These are phyloP conservation scores for Mungos mungo DNA, from an alignment of 2,113 vertebrate genomes.

Conservation along the genomic window DNA sequence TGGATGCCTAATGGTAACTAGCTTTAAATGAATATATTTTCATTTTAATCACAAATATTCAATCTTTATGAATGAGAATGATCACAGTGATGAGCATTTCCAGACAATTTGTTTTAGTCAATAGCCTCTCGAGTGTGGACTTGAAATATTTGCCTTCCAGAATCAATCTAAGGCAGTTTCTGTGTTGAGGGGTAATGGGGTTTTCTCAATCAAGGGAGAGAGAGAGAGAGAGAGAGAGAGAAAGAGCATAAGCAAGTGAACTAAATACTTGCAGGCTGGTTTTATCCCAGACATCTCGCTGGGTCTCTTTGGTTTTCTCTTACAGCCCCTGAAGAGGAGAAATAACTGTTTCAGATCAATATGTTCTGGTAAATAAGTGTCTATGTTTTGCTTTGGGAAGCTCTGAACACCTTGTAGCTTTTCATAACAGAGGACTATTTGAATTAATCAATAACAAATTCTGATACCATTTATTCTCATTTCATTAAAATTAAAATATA, in stretches of 20 bases:
- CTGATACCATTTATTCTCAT: neutral
- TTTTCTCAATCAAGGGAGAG: neutral
- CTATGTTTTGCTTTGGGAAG: neutral
- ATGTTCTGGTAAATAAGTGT: constrained; percentile 29
- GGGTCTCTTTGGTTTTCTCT: neutral
- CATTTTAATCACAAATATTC: constrained; percentile 52
- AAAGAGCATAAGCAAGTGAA: neutral
- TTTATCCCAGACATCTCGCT: neutral
- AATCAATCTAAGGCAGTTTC: neutral
- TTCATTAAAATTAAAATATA: constrained; percentile 14
- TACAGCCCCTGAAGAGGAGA: neutral
- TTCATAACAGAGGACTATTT: neutral
- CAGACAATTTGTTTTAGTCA: constrained; percentile 46
- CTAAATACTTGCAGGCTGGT: neutral
- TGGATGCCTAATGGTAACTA: constrained; percentile 21
- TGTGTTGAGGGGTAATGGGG: neutral
- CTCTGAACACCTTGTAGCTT: neutral
- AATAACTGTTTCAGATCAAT: constrained; percentile 11
- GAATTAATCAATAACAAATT: neutral
- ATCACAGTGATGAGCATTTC: neutral
- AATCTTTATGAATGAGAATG: constrained; percentile 6
- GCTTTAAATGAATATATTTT: constrained; percentile 47
- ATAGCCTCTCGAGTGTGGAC: neutral
- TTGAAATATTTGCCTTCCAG: constrained; percentile 20
- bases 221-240: neutral